Percentiles rank a stretch among this genome's conserved stretches.
phyloP scores from a whole-genome alignment of 2,888 invertebrate species.

The Tipula vernalis region DNA sequence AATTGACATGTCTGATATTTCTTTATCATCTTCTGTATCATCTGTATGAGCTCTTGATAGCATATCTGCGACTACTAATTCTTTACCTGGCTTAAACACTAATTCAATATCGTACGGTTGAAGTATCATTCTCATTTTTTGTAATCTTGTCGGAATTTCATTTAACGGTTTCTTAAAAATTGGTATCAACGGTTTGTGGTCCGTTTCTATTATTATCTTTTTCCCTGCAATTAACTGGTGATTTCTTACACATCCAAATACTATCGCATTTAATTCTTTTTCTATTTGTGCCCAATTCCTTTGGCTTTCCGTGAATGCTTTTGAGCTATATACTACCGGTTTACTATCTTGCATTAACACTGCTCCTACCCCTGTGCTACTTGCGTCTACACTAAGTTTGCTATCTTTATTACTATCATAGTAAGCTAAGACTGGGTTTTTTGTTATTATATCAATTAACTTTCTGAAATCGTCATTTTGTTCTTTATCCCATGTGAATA shows the following conservation, averaged over 20 bases:
- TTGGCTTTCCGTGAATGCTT: constrained; percentile 18
- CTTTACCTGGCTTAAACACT: constrained; percentile 18
- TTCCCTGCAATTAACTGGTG: too few species aligned
- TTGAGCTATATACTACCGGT: constrained; percentile 20
- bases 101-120: constrained; percentile 18
- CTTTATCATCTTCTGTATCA: too few species aligned
- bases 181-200: too few species aligned
- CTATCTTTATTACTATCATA: constrained; percentile 11
- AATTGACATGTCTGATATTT: too few species aligned
- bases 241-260: too few species aligned
- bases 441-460: background rate
- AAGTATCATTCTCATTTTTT: background rate
- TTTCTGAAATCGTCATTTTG: constrained; percentile 17
- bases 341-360: constrained; percentile 14
- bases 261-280: too few species aligned
- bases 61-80: constrained; percentile 19
- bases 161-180: too few species aligned
- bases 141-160: too few species aligned
- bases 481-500: constrained; percentile 15
- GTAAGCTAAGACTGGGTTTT: constrained; percentile 16
- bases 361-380: constrained; percentile 16
- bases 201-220: too few species aligned
- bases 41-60: too few species aligned
- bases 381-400: background rate
- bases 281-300: constrained; percentile 16